Percentiles rank a stretch among this genome's conserved stretches.
Conservation (phyloP, 2,113 vertebrate genomes). For the Hemiprocne comata region DNA sequence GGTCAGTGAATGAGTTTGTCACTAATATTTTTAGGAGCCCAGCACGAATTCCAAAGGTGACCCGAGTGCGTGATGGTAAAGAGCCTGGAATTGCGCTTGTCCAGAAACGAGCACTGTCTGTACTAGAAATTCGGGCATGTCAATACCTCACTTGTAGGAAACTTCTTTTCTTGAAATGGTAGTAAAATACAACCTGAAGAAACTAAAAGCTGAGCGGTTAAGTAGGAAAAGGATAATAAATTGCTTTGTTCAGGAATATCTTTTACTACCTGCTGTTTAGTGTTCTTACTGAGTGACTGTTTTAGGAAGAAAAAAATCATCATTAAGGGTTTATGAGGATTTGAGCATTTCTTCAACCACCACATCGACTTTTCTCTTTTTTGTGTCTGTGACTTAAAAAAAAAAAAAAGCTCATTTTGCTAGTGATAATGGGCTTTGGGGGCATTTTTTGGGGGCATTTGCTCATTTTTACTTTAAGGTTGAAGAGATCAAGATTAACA, state of each 20-base stretch:
- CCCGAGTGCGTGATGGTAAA: background rate
- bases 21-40: background rate
- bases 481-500: background rate
- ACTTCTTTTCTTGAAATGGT: background rate
- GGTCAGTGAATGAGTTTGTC: background rate
- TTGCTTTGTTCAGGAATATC: background rate
- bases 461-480: background rate
- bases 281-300: background rate
- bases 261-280: background rate
- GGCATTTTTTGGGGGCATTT: background rate
- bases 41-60: background rate
- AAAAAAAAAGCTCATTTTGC: background rate
- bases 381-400: background rate
- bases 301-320: background rate
- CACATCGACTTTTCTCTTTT: background rate
- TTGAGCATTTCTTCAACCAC: background rate
- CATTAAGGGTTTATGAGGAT: background rate
- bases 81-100: background rate
- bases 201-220: background rate
- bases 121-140: background rate
- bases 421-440: accelerated
- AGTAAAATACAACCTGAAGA: background rate
- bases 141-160: background rate
- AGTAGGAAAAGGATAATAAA: background rate
- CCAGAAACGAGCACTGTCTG: background rate